phyloP scores from a whole-genome alignment of 1,140 invertebrate genomes.

The Polypedilum vanderplanki region DNA sequence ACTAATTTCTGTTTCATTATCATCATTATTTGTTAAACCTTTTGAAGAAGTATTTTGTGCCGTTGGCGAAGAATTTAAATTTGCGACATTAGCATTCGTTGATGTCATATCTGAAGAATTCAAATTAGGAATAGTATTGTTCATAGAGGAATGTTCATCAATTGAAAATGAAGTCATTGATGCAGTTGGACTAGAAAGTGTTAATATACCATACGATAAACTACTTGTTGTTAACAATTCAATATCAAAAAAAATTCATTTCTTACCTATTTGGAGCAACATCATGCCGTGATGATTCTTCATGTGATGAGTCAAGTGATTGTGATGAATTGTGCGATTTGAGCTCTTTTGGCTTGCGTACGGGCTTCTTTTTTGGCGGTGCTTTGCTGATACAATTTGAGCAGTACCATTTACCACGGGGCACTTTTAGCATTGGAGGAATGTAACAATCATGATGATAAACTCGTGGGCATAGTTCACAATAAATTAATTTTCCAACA shows the following conservation, averaged over 20 bases:
- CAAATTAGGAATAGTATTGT: conserved; percentile 19
- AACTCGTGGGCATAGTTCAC: conserved; percentile 81
- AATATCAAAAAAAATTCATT: not conserved
- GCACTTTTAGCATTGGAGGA: conserved; percentile 78
- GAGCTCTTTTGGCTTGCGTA: conserved; percentile 42
- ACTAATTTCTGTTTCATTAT: conserved; percentile 14
- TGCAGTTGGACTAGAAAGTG: conserved; percentile 45
- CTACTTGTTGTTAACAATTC: conserved; percentile 22
- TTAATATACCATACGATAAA: conserved; percentile 4
- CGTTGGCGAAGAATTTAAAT: not conserved
- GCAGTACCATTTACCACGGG: conserved; percentile 82
- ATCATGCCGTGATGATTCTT: conserved; percentile 39
- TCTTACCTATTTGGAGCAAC: conserved; percentile 42
- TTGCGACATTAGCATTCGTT: not conserved
- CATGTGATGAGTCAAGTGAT: conserved; percentile 45
- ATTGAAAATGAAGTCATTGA: conserved; percentile 47
- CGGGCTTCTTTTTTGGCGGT: conserved; percentile 55
- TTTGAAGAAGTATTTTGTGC: not conserved
- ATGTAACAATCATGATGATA: conserved; percentile 90
- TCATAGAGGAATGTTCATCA: conserved; percentile 32
- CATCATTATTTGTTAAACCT: conserved; percentile 1
- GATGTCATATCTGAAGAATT: not conserved
- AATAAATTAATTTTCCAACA: conserved; percentile 68
- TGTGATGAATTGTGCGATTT: conserved; percentile 40
- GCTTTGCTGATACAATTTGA: conserved; percentile 71